Conservation (phyloP, 1,140 invertebrate species). For the Ylistrum balloti region DNA sequence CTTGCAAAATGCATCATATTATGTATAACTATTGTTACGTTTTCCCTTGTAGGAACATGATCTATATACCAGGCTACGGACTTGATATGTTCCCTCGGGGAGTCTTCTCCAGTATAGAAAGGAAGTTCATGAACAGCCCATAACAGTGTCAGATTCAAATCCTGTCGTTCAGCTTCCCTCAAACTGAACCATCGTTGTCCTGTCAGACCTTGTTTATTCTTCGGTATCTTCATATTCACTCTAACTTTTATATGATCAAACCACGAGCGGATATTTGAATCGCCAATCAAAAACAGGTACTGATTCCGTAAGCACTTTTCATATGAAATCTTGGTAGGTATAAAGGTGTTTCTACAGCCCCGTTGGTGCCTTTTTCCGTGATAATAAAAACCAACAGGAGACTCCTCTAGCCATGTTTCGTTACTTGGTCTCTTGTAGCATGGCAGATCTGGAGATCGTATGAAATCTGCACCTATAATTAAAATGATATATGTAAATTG, state of each 20-base stretch:
- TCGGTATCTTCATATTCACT: not conserved
- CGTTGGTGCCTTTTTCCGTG: conserved; percentile 4
- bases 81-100: not conserved
- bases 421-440: not conserved
- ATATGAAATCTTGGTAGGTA: not conserved
- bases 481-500: not conserved
- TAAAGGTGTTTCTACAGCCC: not conserved
- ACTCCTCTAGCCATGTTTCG: not conserved
- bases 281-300: conserved; percentile 40
- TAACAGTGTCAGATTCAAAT: not conserved
- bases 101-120: not conserved
- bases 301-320: not conserved
- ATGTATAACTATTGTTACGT: conserved; percentile 29
- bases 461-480: not conserved
- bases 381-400: conserved; percentile 42
- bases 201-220: not conserved
- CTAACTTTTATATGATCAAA: not conserved
- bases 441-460: not conserved
- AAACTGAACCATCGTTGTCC: not conserved
- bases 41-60: not conserved
- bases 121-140: conserved; percentile 47
- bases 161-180: not conserved
- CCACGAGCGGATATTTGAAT: conserved; percentile 46
- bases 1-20: conserved; percentile 40
- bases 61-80: conserved; percentile 36